Evolutionary conservation across 2,113 vertebrate species (phyloP), one percentile per base, ranked within the genome.

Genomic region (Pyxicephalus adspersus): DNA sequence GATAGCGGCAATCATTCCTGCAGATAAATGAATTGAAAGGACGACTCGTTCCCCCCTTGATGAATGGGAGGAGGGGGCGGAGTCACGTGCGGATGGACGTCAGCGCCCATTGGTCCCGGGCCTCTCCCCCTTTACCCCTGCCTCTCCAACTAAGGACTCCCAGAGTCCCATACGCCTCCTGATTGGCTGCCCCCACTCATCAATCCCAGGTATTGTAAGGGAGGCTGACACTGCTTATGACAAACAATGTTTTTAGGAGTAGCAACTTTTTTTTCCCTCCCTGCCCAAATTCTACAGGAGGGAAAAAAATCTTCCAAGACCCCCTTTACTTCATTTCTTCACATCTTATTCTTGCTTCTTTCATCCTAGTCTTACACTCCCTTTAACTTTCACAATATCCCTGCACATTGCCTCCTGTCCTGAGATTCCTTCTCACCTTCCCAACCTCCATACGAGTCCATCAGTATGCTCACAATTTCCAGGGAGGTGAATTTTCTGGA

Each of bases 11-110:
- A 98, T 99, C 97, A 99, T 99, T 99, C 96, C 97, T 99, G 97
- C 96, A 99, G 97, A 99, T 99, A 99, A 99, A 99, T 99, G 97
- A 99, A 99, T 98, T 98, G 97, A 96, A 98, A 98, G 95, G 97
- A 98, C 95, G 97, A 97, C 97, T 97, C 95, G 93, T 95, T 96
- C 94, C 96, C 95, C 95, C 96, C 95, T 96, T 95, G 97, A 98
- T 97, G 97, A 99, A 98, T 97, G 95, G 92, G 95, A 93, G 94
- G 93, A 92, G 95, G 92, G 94, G 95, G 95, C 86, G 94, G 88
- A 55, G 91, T 93, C 94, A 96, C 90, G 94, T 97, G 94, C 86
- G 45, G 80, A 64, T 67, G 65, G 84, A 86, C 91, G 87, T 85
- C 85, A 83, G 60, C 74, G 80, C 85, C 82, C 83, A 98, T 99